Conservation (phyloP, 2,797 vertebrate species). For the Rhabdomys pumilio region DNA sequence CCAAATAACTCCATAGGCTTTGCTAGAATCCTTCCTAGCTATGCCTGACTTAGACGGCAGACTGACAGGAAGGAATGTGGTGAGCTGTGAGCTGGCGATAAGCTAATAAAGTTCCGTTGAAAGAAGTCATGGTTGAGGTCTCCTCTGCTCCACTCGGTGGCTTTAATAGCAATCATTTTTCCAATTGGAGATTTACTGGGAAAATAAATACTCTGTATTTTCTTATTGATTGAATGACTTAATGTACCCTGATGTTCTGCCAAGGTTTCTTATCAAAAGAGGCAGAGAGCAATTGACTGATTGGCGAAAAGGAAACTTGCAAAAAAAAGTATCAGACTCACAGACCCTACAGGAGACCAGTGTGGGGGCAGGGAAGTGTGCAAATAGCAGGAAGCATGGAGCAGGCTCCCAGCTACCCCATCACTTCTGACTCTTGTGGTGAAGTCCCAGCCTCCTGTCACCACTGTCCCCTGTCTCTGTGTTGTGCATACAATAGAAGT, state of each 20-base stretch:
- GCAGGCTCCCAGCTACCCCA: not conserved
- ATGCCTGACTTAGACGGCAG: slow-evolving; percentile 22
- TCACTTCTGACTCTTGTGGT: not conserved
- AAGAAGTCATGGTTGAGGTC: slow-evolving; percentile 44
- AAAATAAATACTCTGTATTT: slow-evolving; percentile 57
- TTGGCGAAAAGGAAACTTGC: slow-evolving; percentile 41
- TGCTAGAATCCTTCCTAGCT: not conserved
- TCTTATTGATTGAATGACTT: slow-evolving; percentile 46
- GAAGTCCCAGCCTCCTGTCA: not conserved
- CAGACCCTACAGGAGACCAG: not conserved
- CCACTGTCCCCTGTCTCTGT: not conserved
- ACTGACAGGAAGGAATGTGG: slow-evolving; percentile 38
- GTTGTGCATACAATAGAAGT: not conserved
- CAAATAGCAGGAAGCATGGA: not conserved
- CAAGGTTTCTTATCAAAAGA: slow-evolving; percentile 56
- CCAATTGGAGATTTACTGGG: slow-evolving; percentile 21
- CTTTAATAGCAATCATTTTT: slow-evolving; percentile 12
- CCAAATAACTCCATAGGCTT: not conserved
- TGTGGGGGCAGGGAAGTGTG: not conserved
- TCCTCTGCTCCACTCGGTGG: not conserved
- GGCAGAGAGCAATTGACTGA: slow-evolving; percentile 30
- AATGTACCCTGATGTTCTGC: slow-evolving; percentile 41
- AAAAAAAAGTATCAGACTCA: not conserved
- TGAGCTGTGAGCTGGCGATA: slow-evolving; percentile 49
- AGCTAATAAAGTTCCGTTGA: not conserved